These are phyloP conservation scores for Trimorus sp. DNA, from an alignment of 2,888 invertebrate genomes.

Conservation along the genomic window DNA sequence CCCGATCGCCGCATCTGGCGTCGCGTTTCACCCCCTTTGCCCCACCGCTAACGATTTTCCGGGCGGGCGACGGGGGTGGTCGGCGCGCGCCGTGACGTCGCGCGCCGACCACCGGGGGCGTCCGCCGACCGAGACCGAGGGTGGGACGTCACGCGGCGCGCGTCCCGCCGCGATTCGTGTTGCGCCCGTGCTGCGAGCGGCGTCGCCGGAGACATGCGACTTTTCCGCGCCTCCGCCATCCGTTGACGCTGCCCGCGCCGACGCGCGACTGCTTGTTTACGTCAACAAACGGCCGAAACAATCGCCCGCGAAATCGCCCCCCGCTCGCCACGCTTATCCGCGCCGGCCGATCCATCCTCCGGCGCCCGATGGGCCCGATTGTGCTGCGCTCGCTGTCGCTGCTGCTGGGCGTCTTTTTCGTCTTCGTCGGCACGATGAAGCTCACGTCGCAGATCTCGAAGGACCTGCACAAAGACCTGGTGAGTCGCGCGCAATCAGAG, in stretches of 20 bases:
- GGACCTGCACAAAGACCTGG: conserved; percentile 98
- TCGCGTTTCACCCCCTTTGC: conserved; percentile 40
- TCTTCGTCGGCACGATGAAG: conserved; percentile 97
- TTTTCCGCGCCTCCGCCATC: conserved; percentile 23
- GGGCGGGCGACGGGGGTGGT: conserved; percentile 23
- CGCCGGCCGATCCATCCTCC: conserved; percentile 8
- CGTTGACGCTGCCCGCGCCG: too few relatives aligned
- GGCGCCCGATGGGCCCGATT: conserved; percentile 85
- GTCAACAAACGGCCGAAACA: too few relatives aligned
- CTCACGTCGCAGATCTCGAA: conserved; percentile 95
- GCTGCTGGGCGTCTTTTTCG: conserved; percentile 95
- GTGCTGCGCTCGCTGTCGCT: conserved; percentile 95
- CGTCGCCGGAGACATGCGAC: conserved; percentile 55
- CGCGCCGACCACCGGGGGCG: conserved; percentile 28
- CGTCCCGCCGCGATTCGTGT: conserved; percentile 29
- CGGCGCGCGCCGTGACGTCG: conserved; percentile 36
- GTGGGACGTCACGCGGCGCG: conserved; percentile 58
- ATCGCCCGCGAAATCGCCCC: too few relatives aligned
- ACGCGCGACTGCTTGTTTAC: too few relatives aligned
- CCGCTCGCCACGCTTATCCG: too few relatives aligned
- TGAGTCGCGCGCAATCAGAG: conserved; percentile 82
- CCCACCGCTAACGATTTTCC: conserved; percentile 45
- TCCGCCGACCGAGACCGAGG: conserved; percentile 34
- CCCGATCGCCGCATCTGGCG: conserved; percentile 33
- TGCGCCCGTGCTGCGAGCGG: conserved; percentile 48